Evolutionary conservation across 2,797 vertebrate species (phyloP), one percentile per base, ranked within the genome.

Genomic region (Psittacula echo): DNA sequence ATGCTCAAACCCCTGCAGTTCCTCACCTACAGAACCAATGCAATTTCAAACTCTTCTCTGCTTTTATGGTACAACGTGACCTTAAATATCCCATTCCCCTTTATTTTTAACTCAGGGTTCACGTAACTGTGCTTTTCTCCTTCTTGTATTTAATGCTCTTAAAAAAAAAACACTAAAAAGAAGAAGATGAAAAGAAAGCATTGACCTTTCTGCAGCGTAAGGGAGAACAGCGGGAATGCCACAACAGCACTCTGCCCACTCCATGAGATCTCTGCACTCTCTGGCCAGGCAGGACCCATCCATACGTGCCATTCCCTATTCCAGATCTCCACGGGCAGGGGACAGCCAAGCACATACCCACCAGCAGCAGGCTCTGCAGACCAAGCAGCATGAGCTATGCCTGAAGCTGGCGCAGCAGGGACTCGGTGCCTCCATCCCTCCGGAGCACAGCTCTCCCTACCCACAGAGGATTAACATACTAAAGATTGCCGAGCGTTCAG

Each of bases 281-380:
- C 39, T 15, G 70, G 68, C 5, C 68, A 58, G 39, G 27, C 44
- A 74, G 67, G 32, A 75, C 22, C 45, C 42, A 20, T 70, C 66
- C 42, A 10, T 32, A 29, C 20, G 24, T 10, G 34, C 56, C 44
- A 18, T 5, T 71, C 30, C 47, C 22, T 32, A 45, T 6, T n/a
- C 39, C 73, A 50, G 44, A 66, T n/a, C 45, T 76, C 60, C 42
- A 41, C 0, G 1, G 67, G 19, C 85, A 79, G 39, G 18, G 13
- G 11, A 2, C 3, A 8, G 15, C 10, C 0, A 5, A 68, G 74
- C 2, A 2, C 24, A n/a, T 26, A 32, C 7, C 5, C 1, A 6
- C 10, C 23, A 23, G 13, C 4, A 1, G 16, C 14, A 7, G 2
- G 7, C 19, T 71, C 61, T 74, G 70, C 56, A 7, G 2, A 37